Evolutionary conservation across 2,113 vertebrate genomes (phyloP).

Genomic region (Nothocercus nigrocapillus): DNA sequence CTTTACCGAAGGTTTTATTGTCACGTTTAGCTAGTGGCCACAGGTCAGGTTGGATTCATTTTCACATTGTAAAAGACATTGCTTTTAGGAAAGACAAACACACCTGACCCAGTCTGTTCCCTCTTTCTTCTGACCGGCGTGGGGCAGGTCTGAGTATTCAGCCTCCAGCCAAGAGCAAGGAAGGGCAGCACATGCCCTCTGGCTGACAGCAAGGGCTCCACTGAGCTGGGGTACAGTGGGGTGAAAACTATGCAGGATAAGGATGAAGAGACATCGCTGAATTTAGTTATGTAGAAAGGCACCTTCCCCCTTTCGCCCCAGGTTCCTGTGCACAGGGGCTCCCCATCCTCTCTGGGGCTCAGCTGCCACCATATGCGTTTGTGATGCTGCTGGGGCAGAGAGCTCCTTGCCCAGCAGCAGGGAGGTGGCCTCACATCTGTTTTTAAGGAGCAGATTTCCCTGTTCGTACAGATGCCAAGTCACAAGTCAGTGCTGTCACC

Average conservation of each 20-base stretch:
- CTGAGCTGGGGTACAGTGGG: neutral
- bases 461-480: neutral
- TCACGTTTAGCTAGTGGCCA: neutral
- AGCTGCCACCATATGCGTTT: neutral
- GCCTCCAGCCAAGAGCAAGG: too few species aligned
- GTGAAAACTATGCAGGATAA: neutral
- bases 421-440: neutral
- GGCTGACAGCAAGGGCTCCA: neutral
- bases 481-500: neutral
- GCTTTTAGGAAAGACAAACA: neutral
- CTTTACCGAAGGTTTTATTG: neutral
- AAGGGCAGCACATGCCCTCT: neutral
- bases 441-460: neutral
- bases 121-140: neutral
- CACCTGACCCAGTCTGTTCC: neutral
- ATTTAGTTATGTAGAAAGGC: neutral
- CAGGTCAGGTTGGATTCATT: neutral
- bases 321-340: neutral
- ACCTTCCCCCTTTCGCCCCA: neutral
- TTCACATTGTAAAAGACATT: neutral
- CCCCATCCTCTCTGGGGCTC: too few species aligned
- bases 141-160: too few species aligned
- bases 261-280: neutral
- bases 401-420: neutral
- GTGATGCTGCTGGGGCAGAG: neutral